These are phyloP conservation scores for Lysiphlebus fabarum DNA, from an alignment of 1,140 invertebrate species.

Conservation along the genomic window DNA sequence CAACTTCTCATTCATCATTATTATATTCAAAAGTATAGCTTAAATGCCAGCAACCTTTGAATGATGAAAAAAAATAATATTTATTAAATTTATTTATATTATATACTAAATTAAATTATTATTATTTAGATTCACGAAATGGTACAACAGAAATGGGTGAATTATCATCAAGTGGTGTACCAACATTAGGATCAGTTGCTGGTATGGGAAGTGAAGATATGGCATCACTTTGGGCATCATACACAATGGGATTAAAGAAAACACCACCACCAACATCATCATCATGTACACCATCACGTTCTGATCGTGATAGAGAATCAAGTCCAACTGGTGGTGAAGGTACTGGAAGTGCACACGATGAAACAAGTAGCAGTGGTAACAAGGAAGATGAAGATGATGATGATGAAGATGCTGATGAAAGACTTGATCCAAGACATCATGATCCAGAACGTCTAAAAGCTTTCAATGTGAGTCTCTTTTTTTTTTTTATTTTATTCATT, in stretches of 20 bases:
- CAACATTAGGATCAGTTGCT: constrained; percentile 41
- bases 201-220: constrained; percentile 61
- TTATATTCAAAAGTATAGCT: too few species aligned
- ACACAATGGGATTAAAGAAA: constrained; percentile 65
- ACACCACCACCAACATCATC: constrained; percentile 59
- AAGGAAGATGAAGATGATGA: constrained; percentile 94
- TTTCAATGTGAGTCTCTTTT: constrained; percentile 81
- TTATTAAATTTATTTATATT: background rate
- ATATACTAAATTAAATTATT: too few species aligned
- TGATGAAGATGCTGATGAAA: constrained; percentile 86
- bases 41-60: background rate
- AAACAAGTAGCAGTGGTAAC: constrained; percentile 83
- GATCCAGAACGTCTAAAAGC: constrained; percentile 95
- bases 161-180: constrained; percentile 41
- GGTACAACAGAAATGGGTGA: constrained; percentile 48
- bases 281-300: constrained; percentile 53
- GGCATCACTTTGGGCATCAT: constrained; percentile 76
- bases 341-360: constrained; percentile 78
- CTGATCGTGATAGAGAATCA: constrained; percentile 62
- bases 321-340: constrained; percentile 58
- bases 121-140: constrained; percentile 48
- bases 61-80: background rate
- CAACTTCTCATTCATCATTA: constrained; percentile 10
- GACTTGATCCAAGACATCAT: constrained; percentile 80
- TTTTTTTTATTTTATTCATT: constrained; percentile 1